Evolutionary conservation across 1,140 invertebrate genomes (phyloP).

Genomic region (Cydia pomonella): DNA sequence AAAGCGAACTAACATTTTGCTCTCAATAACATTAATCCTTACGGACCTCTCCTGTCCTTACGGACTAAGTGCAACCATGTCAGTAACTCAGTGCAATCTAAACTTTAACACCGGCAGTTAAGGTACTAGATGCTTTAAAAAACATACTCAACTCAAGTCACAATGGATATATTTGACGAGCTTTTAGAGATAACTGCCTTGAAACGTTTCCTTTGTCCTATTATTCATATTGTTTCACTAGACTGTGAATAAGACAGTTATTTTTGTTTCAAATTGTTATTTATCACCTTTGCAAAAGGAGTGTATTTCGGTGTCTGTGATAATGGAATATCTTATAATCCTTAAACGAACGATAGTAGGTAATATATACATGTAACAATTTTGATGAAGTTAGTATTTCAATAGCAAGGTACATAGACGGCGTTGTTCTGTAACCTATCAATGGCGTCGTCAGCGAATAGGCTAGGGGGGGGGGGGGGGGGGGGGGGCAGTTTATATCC

Average conservation of each 20-base stretch:
- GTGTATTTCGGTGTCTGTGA: constrained; percentile 38
- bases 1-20: constrained; percentile 24
- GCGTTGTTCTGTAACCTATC: too few relatives aligned
- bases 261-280: constrained; percentile 41
- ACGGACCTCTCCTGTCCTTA: constrained; percentile 14
- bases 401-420: too few relatives aligned
- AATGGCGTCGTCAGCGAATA: too few relatives aligned
- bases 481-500: too few relatives aligned
- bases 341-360: neutral
- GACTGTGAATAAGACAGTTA: constrained; percentile 50
- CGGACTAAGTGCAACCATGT: constrained; percentile 12
- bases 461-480: too few relatives aligned
- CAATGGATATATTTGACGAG: constrained; percentile 63
- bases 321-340: neutral
- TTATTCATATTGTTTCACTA: constrained; percentile 64
- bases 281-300: constrained; percentile 22
- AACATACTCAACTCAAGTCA: constrained; percentile 37
- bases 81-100: neutral
- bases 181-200: constrained; percentile 69
- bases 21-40: constrained; percentile 30
- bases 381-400: too few relatives aligned
- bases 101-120: constrained; percentile 38
- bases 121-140: constrained; percentile 36
- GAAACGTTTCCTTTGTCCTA: constrained; percentile 69
- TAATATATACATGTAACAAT: too few relatives aligned